Base-by-base conservation (phyloP, 2,888 invertebrate species). In the Girardia tigrina region DNA sequence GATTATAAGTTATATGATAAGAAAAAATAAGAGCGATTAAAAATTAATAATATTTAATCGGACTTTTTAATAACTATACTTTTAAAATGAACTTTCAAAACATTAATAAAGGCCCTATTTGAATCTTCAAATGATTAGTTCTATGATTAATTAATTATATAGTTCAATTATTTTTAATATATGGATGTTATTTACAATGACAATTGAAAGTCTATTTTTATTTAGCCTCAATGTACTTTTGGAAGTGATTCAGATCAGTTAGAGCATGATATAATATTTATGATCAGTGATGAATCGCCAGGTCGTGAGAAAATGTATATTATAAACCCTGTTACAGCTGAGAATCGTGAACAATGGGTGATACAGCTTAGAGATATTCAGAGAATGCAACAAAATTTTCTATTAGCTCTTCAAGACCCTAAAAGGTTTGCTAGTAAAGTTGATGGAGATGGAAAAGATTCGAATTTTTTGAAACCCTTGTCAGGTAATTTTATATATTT, bases 341-440 rank as follows among this genome's bases (percentile, higher is more conserved):
- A 20, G n/a, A 28, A 27, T 2, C 74, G 76, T 2, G 74, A 76
- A 23, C 28, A 29, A 20, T 76, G 76, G 76, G 27, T 76, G 16
- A 75, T 42, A 12, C 76, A 76, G n/a, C 75, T 76, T 12, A 20
- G 27, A 23, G 70, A 76, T 29, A 56, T 76, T 29, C 74, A 76
- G 36, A 36, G 27, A 27, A 76, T 75, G 74, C 74, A 76, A 26
- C 74, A 75, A 29, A 26, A 76, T 8, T 20, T 76, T n/a, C 28
- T 76, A 26, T 27, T 76, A 28, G 76, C 76, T 12, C 75, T 76
- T n/a, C 76, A 76, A 70, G 76, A 74, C 28, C 74, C 74, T 6
- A 74, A 74, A 23, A n/a, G 74, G 28, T 74, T 74, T 74, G 74
- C 74, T 6, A 56, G 42, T 56, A 56, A 56, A n/a, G 74, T 42